phyloP scores from a whole-genome alignment of 2,888 invertebrate genomes.

The Antitype chi region DNA sequence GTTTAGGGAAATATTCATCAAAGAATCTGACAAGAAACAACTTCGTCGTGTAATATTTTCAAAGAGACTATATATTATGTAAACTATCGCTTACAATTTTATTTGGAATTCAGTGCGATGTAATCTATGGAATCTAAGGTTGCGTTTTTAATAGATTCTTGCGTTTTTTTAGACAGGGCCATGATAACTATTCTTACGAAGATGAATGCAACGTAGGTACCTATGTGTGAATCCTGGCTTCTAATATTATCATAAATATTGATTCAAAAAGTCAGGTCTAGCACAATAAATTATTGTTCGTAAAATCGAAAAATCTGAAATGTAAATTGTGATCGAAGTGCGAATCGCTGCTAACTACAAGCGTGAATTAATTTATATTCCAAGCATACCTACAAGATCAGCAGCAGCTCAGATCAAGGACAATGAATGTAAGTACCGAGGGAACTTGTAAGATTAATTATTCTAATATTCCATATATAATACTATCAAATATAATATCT shows the following conservation, averaged over 20 bases:
- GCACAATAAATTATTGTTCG: not conserved
- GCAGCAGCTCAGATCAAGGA: not conserved
- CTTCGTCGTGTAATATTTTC: conserved; percentile 48
- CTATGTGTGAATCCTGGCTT: not conserved
- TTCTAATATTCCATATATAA: too few relatives aligned
- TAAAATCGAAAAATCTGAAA: not conserved
- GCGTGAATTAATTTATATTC: not conserved
- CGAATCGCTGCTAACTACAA: not conserved
- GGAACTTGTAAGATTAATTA: not conserved
- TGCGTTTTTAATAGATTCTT: conserved; percentile 22
- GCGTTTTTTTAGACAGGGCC: conserved; percentile 2
- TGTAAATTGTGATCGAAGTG: not conserved
- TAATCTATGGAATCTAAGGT: conserved; percentile 40
- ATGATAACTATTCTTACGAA: conserved; percentile 10
- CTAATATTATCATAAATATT: not conserved
- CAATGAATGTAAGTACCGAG: not conserved
- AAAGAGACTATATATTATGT: conserved; percentile 27
- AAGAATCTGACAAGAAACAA: conserved; percentile 23
- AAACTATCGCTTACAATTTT: conserved; percentile 27
- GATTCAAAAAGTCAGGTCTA: not conserved
- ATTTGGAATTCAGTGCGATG: conserved; percentile 23
- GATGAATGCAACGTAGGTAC: not conserved
- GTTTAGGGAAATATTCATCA: conserved; percentile 35
- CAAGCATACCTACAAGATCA: not conserved
- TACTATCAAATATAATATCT: too few relatives aligned